A percentile compares a stretch with the other conserved stretches of the same genome.
These are phyloP conservation scores for Magallana nippona DNA, from an alignment of 2,888 invertebrate species.

Conservation along the genomic window DNA sequence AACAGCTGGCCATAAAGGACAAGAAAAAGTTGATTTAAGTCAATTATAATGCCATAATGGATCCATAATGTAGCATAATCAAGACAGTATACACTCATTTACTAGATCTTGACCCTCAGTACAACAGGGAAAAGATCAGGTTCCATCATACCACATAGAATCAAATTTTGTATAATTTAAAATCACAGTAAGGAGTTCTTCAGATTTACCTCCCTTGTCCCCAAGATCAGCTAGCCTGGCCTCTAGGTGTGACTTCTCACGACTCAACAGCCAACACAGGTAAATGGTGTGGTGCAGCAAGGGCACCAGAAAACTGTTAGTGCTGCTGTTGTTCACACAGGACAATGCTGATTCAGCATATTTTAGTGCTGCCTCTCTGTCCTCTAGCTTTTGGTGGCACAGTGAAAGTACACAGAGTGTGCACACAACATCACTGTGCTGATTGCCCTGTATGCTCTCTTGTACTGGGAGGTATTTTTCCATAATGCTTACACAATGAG, in stretches of 20 bases:
- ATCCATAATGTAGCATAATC: too few relatives aligned
- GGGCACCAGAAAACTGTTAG: constrained; percentile 71
- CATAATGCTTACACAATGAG: constrained; percentile 72
- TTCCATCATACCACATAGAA: constrained; percentile 12
- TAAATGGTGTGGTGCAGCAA: constrained; percentile 74
- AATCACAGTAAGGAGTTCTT: constrained; percentile 35
- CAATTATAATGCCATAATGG: too few relatives aligned
- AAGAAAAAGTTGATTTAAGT: too few relatives aligned
- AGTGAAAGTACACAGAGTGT: constrained; percentile 77
- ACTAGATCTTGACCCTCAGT: too few relatives aligned
- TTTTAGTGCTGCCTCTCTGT: constrained; percentile 70
- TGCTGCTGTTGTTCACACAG: constrained; percentile 64
- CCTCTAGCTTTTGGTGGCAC: constrained; percentile 71
- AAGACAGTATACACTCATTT: too few relatives aligned
- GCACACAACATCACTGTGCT: constrained; percentile 67
- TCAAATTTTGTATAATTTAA: constrained; percentile 29
- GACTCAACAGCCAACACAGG: constrained; percentile 77
- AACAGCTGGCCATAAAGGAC: too few relatives aligned
- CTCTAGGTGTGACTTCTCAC: constrained; percentile 77
- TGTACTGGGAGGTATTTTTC: constrained; percentile 76
- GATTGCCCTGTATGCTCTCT: constrained; percentile 76
- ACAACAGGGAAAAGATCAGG: too few relatives aligned
- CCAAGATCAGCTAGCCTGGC: constrained; percentile 42
- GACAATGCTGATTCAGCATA: constrained; percentile 76
- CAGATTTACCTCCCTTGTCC: constrained; percentile 38